Percentiles rank a stretch among this genome's conserved stretches.
Conservation (phyloP, 2,113 vertebrate genomes). For the Drymodes brunneopygia region DNA sequence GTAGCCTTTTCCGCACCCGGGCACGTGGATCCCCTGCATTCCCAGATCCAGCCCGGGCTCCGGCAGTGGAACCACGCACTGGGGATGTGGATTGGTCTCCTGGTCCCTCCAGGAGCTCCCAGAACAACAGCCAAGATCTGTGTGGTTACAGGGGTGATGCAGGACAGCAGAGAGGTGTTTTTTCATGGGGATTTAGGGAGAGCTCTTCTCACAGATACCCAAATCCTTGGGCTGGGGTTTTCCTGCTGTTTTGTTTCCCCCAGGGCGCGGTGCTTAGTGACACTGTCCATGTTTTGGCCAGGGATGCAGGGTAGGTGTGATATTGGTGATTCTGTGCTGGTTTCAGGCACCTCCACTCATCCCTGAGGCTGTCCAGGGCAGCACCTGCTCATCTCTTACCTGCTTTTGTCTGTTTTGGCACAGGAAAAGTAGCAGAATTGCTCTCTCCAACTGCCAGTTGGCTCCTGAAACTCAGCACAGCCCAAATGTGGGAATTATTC, state of each 20-base stretch:
- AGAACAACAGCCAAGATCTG: rapidly evolving
- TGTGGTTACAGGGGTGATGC: rapidly evolving
- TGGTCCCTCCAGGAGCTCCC: neutral
- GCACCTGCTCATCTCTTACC: neutral
- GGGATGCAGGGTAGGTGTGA: neutral
- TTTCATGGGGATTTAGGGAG: neutral
- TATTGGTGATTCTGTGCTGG: rapidly evolving
- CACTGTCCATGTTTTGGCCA: rapidly evolving
- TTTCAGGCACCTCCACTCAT: neutral
- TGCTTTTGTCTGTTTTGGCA: neutral
- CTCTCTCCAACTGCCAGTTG: neutral
- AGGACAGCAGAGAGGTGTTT: neutral
- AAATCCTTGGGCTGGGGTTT: neutral
- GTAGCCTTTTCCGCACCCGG: rapidly evolving
- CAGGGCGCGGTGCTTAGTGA: too few species aligned
- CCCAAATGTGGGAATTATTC: neutral
- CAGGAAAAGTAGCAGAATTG: neutral
- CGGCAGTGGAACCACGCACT: rapidly evolving
- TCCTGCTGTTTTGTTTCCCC: neutral
- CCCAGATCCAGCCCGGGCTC: neutral
- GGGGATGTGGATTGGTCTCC: rapidly evolving
- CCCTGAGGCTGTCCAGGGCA: neutral
- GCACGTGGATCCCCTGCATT: rapidly evolving
- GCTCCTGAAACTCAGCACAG: neutral
- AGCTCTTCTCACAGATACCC: neutral